Base-by-base conservation (phyloP, 1,140 invertebrate species). In the Drosophila erecta region DNA sequence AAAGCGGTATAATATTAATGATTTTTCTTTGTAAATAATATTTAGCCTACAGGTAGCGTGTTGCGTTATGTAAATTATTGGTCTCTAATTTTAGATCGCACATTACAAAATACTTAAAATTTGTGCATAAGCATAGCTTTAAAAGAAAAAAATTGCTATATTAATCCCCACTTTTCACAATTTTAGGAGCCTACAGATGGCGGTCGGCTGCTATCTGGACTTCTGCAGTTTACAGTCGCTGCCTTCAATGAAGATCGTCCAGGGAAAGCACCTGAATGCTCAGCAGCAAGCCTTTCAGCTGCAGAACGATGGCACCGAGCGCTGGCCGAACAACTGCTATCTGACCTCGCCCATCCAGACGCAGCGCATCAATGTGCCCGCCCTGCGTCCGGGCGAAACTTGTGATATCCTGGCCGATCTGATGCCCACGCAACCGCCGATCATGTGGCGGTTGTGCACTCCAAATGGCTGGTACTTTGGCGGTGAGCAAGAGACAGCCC, bases 131-230 rank as follows among this genome's bases (percentile, higher is more conserved):
- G 3, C 22, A 24, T 24, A 3, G 22, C 3, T 4, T 22, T 22
- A 22, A 22, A 2, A 22, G 20, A 22, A n/a, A n/a, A n/a, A n/a
- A n/a, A n/a, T n/a, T n/a, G n/a, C n/a, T n/a, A n/a, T 17, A 17
- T 14, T 59, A 38, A 71, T 12, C 20, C 4, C 3, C 11, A 2
- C 11, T 41, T 20, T 17, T 6, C 11, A 47, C 22, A 8, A 27
- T 81, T 80, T 75, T 24, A 98, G 98, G 98, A 99, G 99, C 93
- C 93, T 99, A 49, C 98, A 99, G 93, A 97, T 97, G 74, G 98
- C 98, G 49, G 95, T 99, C 79, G 96, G 98, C 93, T 97, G 97
- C 78, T 99, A 99, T 92, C 96, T 98, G 94, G 98, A 99, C 93
- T 96, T 95, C 81, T 94, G 94, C 65, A 89, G 83, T 38, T 75